Conservation (phyloP, 53 echinoderm and acorn worm genomes). For the Temnopleurus reevesii region DNA sequence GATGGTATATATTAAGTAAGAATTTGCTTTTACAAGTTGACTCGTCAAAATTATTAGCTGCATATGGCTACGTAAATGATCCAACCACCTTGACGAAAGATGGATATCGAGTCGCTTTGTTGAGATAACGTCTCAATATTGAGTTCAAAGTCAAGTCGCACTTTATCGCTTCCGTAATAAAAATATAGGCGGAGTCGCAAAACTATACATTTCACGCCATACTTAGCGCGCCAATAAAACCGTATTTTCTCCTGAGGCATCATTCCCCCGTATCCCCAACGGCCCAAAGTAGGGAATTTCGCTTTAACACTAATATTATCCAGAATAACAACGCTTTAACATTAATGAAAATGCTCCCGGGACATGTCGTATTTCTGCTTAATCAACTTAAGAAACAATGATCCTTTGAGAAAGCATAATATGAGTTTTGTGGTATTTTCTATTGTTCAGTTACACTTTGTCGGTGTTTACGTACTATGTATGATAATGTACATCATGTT, state of each 20-base stretch:
- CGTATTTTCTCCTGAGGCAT: not conserved
- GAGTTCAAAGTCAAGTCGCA: no score
- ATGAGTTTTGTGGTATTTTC: slow-evolving; percentile 2
- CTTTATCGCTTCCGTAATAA: no score
- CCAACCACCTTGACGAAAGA: no score
- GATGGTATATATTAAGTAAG: no score
- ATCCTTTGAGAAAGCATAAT: not conserved
- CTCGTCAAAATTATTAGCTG: no score
- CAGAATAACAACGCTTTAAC: slow-evolving; percentile 35
- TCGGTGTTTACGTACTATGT: slow-evolving; percentile 10
- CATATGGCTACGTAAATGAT: no score
- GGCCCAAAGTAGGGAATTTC: not conserved
- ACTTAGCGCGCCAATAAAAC: slow-evolving; percentile 26
- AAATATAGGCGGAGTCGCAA: not conserved
- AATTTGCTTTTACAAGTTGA: no score
- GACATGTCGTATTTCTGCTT: slow-evolving; percentile 10
- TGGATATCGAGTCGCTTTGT: no score
- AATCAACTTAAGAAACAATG: slow-evolving; percentile 19
- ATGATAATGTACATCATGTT: not conserved
- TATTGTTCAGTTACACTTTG: slow-evolving; percentile 22
- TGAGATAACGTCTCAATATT: no score
- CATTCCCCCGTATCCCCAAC: not conserved
- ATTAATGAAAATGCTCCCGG: slow-evolving; percentile 35
- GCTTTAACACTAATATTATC: slow-evolving; percentile 25
- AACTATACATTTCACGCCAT: slow-evolving; percentile 19